These are phyloP conservation scores for Tinamus guttatus DNA, from an alignment of 2,113 vertebrate genomes.

Conservation along the genomic window DNA sequence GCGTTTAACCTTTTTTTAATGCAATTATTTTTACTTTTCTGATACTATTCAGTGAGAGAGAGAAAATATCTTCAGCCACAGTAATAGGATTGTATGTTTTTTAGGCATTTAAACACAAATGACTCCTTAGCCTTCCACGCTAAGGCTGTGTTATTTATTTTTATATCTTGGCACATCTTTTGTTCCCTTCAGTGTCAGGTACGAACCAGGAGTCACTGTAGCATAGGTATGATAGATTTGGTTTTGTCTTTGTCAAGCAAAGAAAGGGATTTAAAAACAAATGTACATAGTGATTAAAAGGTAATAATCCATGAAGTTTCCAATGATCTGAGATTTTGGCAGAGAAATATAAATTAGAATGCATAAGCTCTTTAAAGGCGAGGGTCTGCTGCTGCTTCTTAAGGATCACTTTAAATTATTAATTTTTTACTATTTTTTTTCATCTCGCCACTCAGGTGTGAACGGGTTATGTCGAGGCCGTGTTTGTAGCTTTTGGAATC, in stretches of 20 bases:
- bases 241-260: neutral
- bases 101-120: neutral
- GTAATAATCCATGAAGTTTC: neutral
- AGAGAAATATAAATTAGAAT: neutral
- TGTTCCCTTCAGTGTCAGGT: neutral
- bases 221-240: neutral
- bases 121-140: neutral
- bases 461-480: neutral
- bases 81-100: neutral
- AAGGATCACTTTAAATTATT: neutral
- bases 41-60: accelerated
- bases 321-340: neutral
- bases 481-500: neutral
- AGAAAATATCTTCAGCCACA: neutral
- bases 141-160: neutral
- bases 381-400: neutral
- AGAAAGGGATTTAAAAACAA: neutral
- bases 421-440: neutral
- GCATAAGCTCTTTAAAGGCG: neutral
- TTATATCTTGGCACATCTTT: neutral
- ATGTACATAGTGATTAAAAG: neutral
- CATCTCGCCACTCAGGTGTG: neutral
- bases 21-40: neutral
- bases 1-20: neutral
- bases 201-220: accelerated